Base-by-base conservation (phyloP, 2,797 vertebrate genomes). In the Esox masquinongy region DNA sequence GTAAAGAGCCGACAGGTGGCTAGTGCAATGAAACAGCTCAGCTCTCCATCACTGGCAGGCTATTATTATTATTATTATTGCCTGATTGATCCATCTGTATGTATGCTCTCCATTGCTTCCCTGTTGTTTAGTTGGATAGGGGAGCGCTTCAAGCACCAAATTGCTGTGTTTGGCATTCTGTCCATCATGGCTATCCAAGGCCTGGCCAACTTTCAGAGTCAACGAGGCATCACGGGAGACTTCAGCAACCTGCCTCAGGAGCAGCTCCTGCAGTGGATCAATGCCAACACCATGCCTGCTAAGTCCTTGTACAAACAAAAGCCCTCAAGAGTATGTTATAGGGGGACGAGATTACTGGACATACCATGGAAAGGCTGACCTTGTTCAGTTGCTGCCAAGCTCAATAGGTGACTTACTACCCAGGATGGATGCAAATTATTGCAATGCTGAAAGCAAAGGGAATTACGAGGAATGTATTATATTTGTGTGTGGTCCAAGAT, bases 221-320 rank as follows among this genome's bases (percentile, higher is more conserved):
- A 96, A 64, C 91, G 93, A 93, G 94, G 89, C 69, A 94, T 95
- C 61, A 92, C 94, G 74, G 95, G 95, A 75, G 94, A 95, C 79
- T 95, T 95, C 83, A 95, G 94, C 86, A 95, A 95, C 79, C 86
- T 95, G 70, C 94, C 94, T 8, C 95, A 95, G 79, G 95, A 95
- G 69, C 92, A 95, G 66, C 89, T 95, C 63, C 77, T 95, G 70
- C 92, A 94, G 56, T 95, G 95, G 95, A 95, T 95, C 82, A 91
- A 93, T 84, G 85, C 89, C 36, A 92, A 85, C 71, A 95, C 95
- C 36, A 93, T 91, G 76, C 90, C 91, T 90, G 92, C 95, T 95
- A 90, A 92, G 77, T 50, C 67, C 31, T 34, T 61, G 56, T n/a
- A 61, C 56, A 39, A 3, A 50, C n/a, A 26, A 26, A 74, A 71